Evolutionary conservation across 2,113 vertebrate genomes (phyloP), one percentile per base, ranked within the genome.

Genomic region (Malurus cyaneus): DNA sequence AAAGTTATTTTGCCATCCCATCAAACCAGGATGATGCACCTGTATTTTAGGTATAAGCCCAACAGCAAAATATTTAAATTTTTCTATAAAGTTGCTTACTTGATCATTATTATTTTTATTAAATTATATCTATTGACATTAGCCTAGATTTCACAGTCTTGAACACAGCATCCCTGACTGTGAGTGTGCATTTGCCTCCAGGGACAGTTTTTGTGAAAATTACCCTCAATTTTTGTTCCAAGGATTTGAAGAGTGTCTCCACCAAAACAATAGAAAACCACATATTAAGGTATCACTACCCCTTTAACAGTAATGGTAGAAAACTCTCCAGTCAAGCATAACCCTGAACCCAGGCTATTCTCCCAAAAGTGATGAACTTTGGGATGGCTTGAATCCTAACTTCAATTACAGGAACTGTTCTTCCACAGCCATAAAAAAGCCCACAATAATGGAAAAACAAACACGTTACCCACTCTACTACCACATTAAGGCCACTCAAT

Each of bases 381-480:
- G 65, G 20, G 26, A 47, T 32, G 60, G 15, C 20, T 81, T 74
- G 26, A 44, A 73, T 61, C 64, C 39, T 52, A 18, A 47, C 14
- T 70, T 49, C 17, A 64, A 3, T 54, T 92, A 60, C 1, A 60
- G 39, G 39, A 83, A 50, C 39, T 56, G 77, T 23, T 86, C 44
- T 72, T 86, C 86, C 49, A 64, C 5, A 53, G 16, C 12, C 19
- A 17, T 53, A 66, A 53, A 66, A 70, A 34, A 73, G 18, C 11
- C 42, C 36, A 34, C 2, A 1, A 2, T 57, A 53, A 85, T 31
- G 28, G 39, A 12, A 18, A 77, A 78, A 65, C 2, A 5, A 61
- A 49, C 0, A 0, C 2, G 2, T 57, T 81, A 61, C 29, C 11
- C 21, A 36, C 9, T 59, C 19, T 61, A 26, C 50, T 36, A 19